These are phyloP conservation scores for Heterodera schachtii DNA, from an alignment of 1,140 invertebrate genomes.

Conservation along the genomic window DNA sequence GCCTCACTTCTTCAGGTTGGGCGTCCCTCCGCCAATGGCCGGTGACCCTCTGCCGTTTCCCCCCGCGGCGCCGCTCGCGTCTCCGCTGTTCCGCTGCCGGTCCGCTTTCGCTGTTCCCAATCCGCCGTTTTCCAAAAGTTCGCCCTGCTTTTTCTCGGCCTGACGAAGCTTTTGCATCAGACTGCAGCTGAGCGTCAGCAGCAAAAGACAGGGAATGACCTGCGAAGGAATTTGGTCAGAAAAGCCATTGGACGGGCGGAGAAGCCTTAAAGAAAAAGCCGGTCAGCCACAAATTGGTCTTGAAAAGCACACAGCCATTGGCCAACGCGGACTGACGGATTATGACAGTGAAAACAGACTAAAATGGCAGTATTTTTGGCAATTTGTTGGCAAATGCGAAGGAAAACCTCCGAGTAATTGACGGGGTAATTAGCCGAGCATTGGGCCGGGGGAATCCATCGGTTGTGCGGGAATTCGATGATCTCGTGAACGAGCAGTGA, in stretches of 20 bases:
- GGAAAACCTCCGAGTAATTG: conserved; percentile 48
- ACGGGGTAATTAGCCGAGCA: conserved; percentile 20
- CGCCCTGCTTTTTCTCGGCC: conserved; percentile 50
- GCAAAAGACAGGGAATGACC: conserved; percentile 58
- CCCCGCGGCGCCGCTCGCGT: conserved; percentile 22
- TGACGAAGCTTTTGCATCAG: conserved; percentile 51
- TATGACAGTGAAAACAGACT: conserved; percentile 37
- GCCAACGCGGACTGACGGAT: conserved; percentile 41
- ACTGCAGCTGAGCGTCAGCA: conserved; percentile 52
- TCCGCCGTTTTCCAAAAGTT: conserved; percentile 36
- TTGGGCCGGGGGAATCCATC: conserved; percentile 38
- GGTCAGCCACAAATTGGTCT: conserved; percentile 60
- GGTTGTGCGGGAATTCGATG: conserved; percentile 34
- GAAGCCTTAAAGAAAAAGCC: conserved; percentile 55
- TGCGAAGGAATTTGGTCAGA: conserved; percentile 8
- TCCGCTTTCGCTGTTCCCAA: not conserved
- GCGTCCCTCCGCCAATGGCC: not conserved
- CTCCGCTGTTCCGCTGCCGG: conserved; percentile 13
- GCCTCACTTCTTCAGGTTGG: conserved; percentile 11
- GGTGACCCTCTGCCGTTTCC: conserved; percentile 27
- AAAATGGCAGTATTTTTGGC: not conserved
- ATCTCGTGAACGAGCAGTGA: conserved; percentile 58
- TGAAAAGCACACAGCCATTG: conserved; percentile 56
- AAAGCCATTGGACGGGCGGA: not conserved
- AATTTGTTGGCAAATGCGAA: conserved; percentile 42